Evolutionary conservation across 2,113 vertebrate genomes (phyloP).

Genomic region (Chrysochloris asiatica): DNA sequence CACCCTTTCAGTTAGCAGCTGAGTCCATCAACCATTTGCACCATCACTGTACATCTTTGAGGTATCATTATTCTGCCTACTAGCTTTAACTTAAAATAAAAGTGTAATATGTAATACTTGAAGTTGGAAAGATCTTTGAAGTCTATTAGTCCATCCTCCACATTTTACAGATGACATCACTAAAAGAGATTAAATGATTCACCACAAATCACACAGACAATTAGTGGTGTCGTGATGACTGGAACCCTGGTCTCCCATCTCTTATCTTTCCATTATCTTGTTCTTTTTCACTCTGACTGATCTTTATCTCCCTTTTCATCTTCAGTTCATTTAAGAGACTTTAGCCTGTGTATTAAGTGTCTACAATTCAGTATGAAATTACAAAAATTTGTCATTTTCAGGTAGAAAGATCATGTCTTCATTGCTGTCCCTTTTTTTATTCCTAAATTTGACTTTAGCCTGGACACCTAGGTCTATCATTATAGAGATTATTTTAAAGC

Average conservation of each 20-base stretch:
- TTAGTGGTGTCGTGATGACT: not conserved
- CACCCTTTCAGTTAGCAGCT: not conserved
- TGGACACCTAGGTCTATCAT: not conserved
- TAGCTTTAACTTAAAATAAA: not conserved
- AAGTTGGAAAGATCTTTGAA: not conserved
- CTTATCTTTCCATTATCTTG: not conserved
- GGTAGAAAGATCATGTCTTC: conserved; percentile 27
- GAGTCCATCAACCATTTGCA: not conserved
- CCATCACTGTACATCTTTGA: not conserved
- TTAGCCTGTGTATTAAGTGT: not conserved
- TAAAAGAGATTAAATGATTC: not conserved
- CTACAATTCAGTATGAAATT: conserved; percentile 17
- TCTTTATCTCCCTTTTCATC: conserved; percentile 18
- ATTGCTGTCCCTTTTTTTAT: conserved; percentile 13
- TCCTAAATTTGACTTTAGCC: not conserved
- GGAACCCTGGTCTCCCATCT: not conserved
- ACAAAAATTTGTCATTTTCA: conserved; percentile 41
- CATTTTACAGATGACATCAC: not conserved
- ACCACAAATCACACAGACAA: not conserved
- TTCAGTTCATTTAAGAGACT: not conserved
- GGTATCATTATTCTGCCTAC: not conserved
- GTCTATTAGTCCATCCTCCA: not conserved
- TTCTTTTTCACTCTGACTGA: not conserved
- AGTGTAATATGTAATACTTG: not conserved
- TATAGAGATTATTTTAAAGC: conserved; percentile 40